phyloP scores from a whole-genome alignment of 2,888 invertebrate genomes.

The Dendrolimus pini region DNA sequence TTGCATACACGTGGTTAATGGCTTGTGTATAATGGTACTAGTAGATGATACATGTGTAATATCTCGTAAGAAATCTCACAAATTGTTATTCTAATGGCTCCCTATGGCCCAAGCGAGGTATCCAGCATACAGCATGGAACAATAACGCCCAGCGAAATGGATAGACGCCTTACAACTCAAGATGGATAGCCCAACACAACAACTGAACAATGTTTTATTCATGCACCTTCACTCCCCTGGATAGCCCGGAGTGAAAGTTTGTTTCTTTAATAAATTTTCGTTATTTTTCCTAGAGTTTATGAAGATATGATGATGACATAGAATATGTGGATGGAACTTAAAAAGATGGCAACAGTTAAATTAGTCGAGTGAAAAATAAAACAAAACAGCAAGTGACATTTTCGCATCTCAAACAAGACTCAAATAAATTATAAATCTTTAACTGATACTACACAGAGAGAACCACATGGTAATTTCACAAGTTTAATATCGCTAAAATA shows the following conservation, averaged over 20 bases:
- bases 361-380: too few species aligned
- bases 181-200: constrained; percentile 20
- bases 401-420: too few species aligned
- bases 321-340: too few species aligned
- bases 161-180: constrained; percentile 9
- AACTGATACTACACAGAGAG: too few species aligned
- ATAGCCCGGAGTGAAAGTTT: constrained; percentile 15
- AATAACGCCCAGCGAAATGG: constrained; percentile 3
- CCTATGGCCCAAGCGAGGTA: not conserved
- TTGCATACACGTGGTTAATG: too few species aligned
- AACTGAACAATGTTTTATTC: constrained; percentile 20
- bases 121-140: not conserved
- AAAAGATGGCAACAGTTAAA: too few species aligned
- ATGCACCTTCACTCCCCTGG: constrained; percentile 13
- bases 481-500: too few species aligned
- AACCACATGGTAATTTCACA: too few species aligned
- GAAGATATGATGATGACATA: too few species aligned
- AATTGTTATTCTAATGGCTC: not conserved
- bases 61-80: not conserved
- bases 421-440: too few species aligned
- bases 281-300: not conserved
- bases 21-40: not conserved
- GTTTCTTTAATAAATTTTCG: not conserved
- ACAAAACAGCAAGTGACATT: too few species aligned
- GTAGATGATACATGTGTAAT: not conserved